Percentiles rank a stretch among this genome's conserved stretches.
phyloP scores from a whole-genome alignment of 2,113 vertebrate species.

The Herpetotheres cachinnans region DNA sequence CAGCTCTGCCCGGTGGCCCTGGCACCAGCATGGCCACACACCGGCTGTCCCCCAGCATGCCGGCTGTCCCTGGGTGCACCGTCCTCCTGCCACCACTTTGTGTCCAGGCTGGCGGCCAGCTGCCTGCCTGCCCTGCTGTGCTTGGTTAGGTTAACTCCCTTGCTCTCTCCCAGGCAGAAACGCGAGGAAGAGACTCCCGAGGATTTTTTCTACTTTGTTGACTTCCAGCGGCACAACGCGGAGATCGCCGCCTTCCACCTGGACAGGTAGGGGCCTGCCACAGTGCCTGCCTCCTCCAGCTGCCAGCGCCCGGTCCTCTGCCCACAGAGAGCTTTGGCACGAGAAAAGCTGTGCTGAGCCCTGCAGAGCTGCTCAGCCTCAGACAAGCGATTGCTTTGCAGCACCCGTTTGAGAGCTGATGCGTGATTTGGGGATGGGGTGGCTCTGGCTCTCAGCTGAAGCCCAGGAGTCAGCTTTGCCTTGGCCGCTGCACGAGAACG shows the following conservation, averaged over 20 bases:
- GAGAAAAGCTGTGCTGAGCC: rapidly evolving
- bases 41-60: rapidly evolving
- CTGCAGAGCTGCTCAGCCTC: not conserved
- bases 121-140: not conserved
- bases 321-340: rapidly evolving
- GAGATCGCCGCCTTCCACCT: conserved; percentile 97
- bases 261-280: conserved; percentile 81
- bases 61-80: not conserved
- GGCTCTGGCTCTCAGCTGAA: not conserved
- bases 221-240: conserved; percentile 95
- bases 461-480: not conserved
- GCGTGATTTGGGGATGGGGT: rapidly evolving
- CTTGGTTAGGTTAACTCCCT: not conserved
- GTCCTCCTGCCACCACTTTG: not conserved
- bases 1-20: not conserved
- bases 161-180: conserved; percentile 82
- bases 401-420: not conserved
- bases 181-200: conserved; percentile 89
- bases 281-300: not conserved
- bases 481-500: rapidly evolving
- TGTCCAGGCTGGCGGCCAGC: not conserved
- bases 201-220: conserved; percentile 94
- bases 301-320: not conserved
- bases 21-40: rapidly evolving
- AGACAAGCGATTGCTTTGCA: not conserved